Base-by-base conservation (phyloP, 64 coral and sea anemone species). In the Cladopsammia gracilis region DNA sequence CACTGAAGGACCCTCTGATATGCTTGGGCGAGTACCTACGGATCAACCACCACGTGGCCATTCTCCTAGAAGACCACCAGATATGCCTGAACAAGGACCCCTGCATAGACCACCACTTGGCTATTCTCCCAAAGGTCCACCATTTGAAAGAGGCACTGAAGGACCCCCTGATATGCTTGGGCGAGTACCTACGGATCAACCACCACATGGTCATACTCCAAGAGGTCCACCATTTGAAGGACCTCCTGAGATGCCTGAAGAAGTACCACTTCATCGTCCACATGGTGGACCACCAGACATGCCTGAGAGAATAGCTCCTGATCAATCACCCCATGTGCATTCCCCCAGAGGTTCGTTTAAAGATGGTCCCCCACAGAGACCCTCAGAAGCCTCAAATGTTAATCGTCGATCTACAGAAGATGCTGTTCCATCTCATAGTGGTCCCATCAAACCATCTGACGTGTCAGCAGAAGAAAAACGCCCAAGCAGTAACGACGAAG, bases 61-160 rank as follows among this genome's bases (percentile, higher is more conserved):
- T 18, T 93, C 78, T 71, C 42, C 75, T 3, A 64, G 42, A 14
- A 25, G 42, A 13, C 70, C 70, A 46, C 70, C 70, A 15, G 43
- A 26, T 4, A 15, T 73, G 42, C 26, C 11, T 43, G 42, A 73
- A 45, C 89, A 83, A 23, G 67, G 23, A 62, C 89, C 64, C 14
- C 65, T 69, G 26, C 25, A 10, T 45, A 51, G 26, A 45, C 70
- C 70, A 45, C 26, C 66, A 25, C 24, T 91, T 64, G 44, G 64
- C 19, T 81, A 46, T 20, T 86, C 71, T 54, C 72, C 90, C 7
- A 54, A 59, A 76, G 90, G 60, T 73, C 78, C 85, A 16, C 79
- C 79, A 51, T 46, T 68, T 68, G 60, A 84, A 67, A 69, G 80
- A 67, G 20, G 3, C 22, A 34, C 26, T 19, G 76, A 80, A 54